Conservation (phyloP, 2,113 vertebrate genomes). For the Pluvialis apricaria region DNA sequence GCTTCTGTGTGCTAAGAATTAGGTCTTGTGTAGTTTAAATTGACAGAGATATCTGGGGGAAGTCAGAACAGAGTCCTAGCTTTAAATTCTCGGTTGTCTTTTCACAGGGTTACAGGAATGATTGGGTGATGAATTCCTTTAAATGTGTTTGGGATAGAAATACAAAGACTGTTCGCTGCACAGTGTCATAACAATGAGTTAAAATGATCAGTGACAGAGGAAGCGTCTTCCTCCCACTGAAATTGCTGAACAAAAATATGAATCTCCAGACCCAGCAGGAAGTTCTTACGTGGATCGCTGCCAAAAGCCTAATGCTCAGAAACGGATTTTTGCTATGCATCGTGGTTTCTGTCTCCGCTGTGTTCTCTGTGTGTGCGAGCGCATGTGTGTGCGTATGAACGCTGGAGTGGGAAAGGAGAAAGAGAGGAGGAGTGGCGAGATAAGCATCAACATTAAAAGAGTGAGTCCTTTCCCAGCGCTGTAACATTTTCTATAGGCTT, state of each 20-base stretch:
- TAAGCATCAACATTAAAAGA: neutral
- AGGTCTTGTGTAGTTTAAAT: neutral
- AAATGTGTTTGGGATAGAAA: neutral
- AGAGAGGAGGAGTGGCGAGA: neutral
- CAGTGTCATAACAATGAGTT: neutral
- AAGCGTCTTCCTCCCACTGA: neutral
- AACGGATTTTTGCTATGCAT: accelerated
- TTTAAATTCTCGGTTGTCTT: neutral
- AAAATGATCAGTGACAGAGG: neutral
- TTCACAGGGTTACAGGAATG: accelerated
- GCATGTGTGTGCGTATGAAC: accelerated
- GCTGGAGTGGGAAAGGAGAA: neutral
- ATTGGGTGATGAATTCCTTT: neutral
- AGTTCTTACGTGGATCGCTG: accelerated
- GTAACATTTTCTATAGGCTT: neutral
- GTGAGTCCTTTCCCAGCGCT: neutral
- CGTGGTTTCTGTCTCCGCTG: neutral
- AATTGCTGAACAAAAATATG: accelerated
- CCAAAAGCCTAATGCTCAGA: neutral
- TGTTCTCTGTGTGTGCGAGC: neutral
- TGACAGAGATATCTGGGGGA: neutral
- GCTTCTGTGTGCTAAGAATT: neutral
- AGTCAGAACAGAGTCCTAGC: neutral
- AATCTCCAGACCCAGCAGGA: neutral
- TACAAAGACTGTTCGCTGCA: neutral